Evolutionary conservation across 1,140 invertebrate genomes (phyloP), one percentile per base, ranked within the genome.

Genomic region (Neotoxoptera formosana): DNA sequence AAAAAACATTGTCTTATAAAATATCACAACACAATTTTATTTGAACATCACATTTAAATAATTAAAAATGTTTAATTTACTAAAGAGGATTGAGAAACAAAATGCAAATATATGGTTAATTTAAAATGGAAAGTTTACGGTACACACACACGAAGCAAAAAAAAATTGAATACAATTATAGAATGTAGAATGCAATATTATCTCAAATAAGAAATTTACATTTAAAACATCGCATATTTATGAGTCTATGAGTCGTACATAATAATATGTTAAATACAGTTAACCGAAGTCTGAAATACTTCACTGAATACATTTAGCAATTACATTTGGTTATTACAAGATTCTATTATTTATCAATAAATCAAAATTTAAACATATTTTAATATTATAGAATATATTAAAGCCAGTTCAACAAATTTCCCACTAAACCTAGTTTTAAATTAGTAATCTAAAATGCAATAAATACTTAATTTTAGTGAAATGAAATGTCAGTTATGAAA

Each of bases 121-220:
- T 89, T 89, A 89, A 89, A 89, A 53, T 53, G 48, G 20, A 89
- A 53, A 34, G n/a, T 89, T 88, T 89, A 36, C 9, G 17, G 30
- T 53, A 53, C 20, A n/a, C 47, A n/a, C 47, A 45, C 34, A 89
- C 47, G 45, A 53, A 89, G 48, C 36, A n/a, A 20, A 51, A 36
- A 87, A 47, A 87, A 89, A 89, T 89, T 21, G 87, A 89, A 89
- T 45, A 36, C 7, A 53, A 89, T 34, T 53, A 89, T 53, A 89
- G 34, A 89, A 53, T 53, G 14, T 48, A 23, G 47, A 87, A 51
- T 48, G 30, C 7, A 23, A 53, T 20, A 48, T 48, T 87, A 34
- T 48, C 30, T 87, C 47, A 17, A 48, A 51, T 47, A 34, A 45
- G 20, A 87, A 87, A 87, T 87, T 87, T 87, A 34, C 47, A 87